Evolutionary conservation across 53 echinoderm and acorn worm genomes (phyloP).

Genomic region (Echinometra lucunter): DNA sequence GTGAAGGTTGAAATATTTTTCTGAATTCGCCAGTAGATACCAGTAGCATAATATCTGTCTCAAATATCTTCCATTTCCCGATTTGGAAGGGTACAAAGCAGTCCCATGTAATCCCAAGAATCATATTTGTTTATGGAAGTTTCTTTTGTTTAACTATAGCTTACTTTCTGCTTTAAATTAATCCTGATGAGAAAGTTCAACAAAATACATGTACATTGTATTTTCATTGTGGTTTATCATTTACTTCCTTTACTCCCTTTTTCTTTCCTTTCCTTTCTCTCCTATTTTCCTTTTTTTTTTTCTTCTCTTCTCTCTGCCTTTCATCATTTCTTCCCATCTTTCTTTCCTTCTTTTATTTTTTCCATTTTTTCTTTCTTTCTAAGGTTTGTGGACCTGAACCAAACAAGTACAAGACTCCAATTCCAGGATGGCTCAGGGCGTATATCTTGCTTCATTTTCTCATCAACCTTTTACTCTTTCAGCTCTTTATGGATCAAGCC

Average conservation of each 20-base stretch:
- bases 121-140: too few relatives aligned
- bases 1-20: too few relatives aligned
- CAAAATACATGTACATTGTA: too few relatives aligned
- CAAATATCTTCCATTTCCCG: too few relatives aligned
- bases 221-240: background rate
- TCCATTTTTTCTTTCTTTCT: background rate
- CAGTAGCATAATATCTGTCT: too few relatives aligned
- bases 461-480: conserved; percentile 75
- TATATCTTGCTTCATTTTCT: conserved; percentile 83
- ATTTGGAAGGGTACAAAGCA: too few relatives aligned
- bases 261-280: background rate
- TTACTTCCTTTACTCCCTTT: background rate
- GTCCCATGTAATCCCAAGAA: too few relatives aligned
- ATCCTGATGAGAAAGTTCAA: too few relatives aligned
- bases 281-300: background rate
- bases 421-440: conserved; percentile 75
- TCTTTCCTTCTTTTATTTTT: background rate
- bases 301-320: background rate
- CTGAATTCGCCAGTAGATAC: too few relatives aligned
- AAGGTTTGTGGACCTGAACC: conserved; percentile 82
- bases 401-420: conserved; percentile 80
- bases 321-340: background rate
- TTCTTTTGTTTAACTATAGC: too few relatives aligned
- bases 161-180: too few relatives aligned
- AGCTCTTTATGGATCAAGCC: conserved; percentile 68